Percentiles rank a stretch among this genome's conserved stretches.
Evolutionary conservation across 2,113 vertebrate species (phyloP).

Genomic region (Tragelaphus strepsiceros): DNA sequence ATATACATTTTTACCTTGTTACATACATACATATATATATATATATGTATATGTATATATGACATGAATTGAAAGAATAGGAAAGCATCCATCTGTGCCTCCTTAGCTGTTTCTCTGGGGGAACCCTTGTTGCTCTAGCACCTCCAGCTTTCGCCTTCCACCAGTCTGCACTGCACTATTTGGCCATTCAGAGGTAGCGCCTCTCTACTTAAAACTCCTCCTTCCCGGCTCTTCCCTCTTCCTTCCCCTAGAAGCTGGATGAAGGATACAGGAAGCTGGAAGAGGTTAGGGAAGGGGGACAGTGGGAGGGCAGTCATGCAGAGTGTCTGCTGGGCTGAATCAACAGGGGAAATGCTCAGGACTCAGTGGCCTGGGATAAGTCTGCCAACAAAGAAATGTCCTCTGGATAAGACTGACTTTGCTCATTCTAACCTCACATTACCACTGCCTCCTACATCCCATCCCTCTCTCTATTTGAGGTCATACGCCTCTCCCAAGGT

Average conservation of each 20-base stretch:
- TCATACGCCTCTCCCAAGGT: neutral
- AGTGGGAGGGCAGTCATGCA: neutral
- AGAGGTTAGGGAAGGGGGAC: neutral
- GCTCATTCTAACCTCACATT: neutral
- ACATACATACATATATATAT: neutral
- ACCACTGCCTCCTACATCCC: neutral
- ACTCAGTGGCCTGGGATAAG: neutral
- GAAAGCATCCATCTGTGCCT: neutral
- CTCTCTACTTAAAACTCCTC: neutral
- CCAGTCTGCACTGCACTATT: neutral
- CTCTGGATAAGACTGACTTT: neutral
- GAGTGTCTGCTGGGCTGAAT: neutral
- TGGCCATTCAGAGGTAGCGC: neutral
- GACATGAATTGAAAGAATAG: neutral
- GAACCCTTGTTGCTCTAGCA: neutral
- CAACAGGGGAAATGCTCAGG: neutral
- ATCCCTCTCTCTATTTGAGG: neutral
- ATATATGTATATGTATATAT: neutral
- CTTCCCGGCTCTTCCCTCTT: neutral
- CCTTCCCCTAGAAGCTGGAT: neutral
- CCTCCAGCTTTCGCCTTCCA: neutral
- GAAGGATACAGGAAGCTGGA: neutral
- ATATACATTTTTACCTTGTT: neutral
- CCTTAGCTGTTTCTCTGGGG: neutral
- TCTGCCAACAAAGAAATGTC: neutral